Conservation (phyloP, 2,113 vertebrate genomes). For the Periophthalmodon schlosseri region DNA sequence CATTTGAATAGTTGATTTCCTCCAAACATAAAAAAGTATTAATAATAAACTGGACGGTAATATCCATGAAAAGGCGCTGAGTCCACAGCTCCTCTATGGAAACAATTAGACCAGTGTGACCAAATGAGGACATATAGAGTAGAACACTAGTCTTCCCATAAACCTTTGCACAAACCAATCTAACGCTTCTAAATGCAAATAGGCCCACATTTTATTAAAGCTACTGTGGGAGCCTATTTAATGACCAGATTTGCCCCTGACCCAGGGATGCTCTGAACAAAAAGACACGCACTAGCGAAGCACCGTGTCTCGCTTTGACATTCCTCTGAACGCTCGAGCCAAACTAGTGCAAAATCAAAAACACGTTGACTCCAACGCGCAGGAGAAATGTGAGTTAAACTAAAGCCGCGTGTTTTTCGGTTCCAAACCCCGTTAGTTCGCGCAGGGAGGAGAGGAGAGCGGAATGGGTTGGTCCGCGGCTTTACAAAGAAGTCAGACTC, state of each 20-base stretch:
- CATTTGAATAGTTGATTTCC: neutral
- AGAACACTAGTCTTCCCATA: neutral
- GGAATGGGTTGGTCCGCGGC: constrained; percentile 49
- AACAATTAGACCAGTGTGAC: constrained; percentile 5
- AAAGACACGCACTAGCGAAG: constrained; percentile 37
- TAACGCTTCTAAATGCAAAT: neutral
- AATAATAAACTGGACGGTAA: neutral
- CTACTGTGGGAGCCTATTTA: neutral
- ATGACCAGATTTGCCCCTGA: constrained; percentile 6
- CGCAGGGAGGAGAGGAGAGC: constrained; percentile 14
- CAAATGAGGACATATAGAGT: neutral
- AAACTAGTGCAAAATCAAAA: neutral
- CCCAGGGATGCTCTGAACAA: constrained; percentile 53
- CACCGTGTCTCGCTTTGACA: constrained; percentile 13
- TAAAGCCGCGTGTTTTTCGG: neutral
- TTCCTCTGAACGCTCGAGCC: neutral
- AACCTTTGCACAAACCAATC: neutral
- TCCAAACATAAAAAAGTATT: neutral
- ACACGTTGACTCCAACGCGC: neutral
- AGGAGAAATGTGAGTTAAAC: neutral
- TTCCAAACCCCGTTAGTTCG: constrained; percentile 60
- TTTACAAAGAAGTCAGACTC: constrained; percentile 60
- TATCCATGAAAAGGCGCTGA: neutral
- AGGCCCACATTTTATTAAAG: neutral
- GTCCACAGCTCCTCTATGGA: neutral